Evolutionary conservation across 2,797 vertebrate genomes (phyloP).

Genomic region (Natrix natrix): DNA sequence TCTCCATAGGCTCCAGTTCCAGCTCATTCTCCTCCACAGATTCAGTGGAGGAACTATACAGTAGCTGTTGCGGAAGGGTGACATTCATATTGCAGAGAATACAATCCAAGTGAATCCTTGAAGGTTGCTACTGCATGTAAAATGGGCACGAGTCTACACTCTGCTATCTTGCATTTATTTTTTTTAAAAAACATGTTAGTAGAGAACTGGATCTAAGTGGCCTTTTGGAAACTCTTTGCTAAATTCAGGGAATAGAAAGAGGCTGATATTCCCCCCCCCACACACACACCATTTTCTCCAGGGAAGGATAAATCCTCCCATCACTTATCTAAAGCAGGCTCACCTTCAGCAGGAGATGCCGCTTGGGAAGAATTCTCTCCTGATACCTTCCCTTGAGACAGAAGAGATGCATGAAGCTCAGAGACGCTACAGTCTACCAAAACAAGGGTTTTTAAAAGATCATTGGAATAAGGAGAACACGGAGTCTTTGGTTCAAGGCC

Average conservation of each 20-base stretch:
- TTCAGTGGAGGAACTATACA: slow-evolving; percentile 8
- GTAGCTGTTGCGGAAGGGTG: slow-evolving; percentile 48
- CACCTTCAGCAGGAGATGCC: background rate
- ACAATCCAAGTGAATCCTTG: background rate
- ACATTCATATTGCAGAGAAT: slow-evolving; percentile 29
- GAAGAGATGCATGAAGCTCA: background rate
- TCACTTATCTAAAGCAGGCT: background rate
- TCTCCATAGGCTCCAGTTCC: too few relatives aligned
- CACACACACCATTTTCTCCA: background rate
- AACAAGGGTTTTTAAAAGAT: background rate
- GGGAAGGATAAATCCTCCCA: background rate
- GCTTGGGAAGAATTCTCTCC: background rate
- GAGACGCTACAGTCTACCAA: background rate
- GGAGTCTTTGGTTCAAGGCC: background rate
- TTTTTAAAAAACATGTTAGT: background rate
- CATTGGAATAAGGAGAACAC: background rate
- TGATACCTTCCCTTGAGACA: background rate
- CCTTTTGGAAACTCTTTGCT: background rate
- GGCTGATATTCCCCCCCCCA: background rate
- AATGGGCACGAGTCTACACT: background rate
- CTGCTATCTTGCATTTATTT: background rate
- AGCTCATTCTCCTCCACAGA: too few relatives aligned
- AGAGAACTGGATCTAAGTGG: background rate
- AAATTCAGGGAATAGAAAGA: background rate
- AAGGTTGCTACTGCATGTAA: background rate